A percentile compares a stretch with the other conserved stretches of the same genome.
phyloP scores from a whole-genome alignment of 2,888 invertebrate genomes.

The Stenichneumon culpator region DNA sequence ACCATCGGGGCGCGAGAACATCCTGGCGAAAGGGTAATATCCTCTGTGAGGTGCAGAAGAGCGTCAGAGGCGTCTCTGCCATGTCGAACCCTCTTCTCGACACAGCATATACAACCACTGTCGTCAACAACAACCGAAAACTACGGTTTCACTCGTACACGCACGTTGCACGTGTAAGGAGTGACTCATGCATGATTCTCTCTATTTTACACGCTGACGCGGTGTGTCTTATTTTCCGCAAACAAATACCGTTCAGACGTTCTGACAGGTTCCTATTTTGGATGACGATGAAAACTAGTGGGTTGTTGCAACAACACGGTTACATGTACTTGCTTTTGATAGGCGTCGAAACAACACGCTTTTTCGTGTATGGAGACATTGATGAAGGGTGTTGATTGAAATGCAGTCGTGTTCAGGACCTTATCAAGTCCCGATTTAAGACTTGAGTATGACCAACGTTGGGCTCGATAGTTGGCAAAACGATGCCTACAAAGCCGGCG shows the following conservation, averaged over 20 bases:
- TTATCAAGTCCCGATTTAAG: too few relatives aligned
- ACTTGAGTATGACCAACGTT: too few relatives aligned
- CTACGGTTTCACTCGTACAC: not conserved
- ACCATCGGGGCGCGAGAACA: conserved; percentile 56
- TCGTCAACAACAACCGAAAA: conserved; percentile 13
- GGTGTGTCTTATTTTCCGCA: conserved; percentile 9
- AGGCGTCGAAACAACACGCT: too few relatives aligned
- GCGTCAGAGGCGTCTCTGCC: conserved; percentile 20
- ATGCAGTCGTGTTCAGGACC: too few relatives aligned
- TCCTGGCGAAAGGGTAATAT: conserved; percentile 64
- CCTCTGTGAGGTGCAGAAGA: conserved; percentile 46
- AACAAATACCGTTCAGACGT: conserved; percentile 5
- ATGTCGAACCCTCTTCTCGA: conserved; percentile 42
- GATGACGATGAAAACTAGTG: too few relatives aligned
- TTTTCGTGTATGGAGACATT: too few relatives aligned
- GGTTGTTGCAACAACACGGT: too few relatives aligned
- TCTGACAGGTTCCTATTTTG: not conserved
- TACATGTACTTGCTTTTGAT: too few relatives aligned
- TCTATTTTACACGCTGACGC: conserved; percentile 14
- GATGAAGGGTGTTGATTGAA: too few relatives aligned
- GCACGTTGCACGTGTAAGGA: not conserved
- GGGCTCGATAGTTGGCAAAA: too few relatives aligned
- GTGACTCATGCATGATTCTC: conserved; percentile 23
- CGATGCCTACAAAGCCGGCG: too few relatives aligned
- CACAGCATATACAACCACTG: not conserved